phyloP scores from a whole-genome alignment of 2,113 vertebrate species.

The Otus sunia region DNA sequence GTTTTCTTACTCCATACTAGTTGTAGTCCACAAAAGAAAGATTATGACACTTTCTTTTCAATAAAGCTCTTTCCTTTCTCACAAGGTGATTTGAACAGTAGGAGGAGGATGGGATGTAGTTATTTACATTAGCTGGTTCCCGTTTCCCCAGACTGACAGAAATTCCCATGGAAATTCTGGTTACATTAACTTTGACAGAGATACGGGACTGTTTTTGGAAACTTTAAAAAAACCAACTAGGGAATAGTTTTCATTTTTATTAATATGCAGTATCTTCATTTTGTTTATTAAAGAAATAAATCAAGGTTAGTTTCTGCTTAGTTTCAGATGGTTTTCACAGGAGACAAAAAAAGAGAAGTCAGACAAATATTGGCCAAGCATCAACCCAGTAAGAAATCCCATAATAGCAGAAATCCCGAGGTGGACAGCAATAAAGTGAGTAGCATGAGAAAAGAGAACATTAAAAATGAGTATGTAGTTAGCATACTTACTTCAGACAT shows the following conservation, averaged over 20 bases:
- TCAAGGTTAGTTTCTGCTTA: constrained; percentile 59
- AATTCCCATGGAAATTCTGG: constrained; percentile 64
- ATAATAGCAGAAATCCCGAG: not conserved
- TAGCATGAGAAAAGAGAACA: not conserved
- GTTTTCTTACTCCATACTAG: not conserved
- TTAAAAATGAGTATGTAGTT: not conserved
- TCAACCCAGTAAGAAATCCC: constrained; percentile 1
- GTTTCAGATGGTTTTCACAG: constrained; percentile 52
- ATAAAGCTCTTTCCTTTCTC: not conserved
- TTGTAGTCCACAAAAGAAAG: not conserved
- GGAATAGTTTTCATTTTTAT: constrained; percentile 64
- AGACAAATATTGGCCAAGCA: constrained; percentile 16
- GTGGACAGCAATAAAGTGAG: not conserved
- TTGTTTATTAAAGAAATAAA: constrained; percentile 69
- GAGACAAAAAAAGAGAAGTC: constrained; percentile 32
- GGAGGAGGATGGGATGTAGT: constrained; percentile 10
- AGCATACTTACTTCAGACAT: not conserved
- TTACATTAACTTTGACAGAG: constrained; percentile 66
- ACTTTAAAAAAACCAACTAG: not conserved
- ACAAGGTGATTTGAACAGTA: constrained; percentile 29
- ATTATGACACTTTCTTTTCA: not conserved
- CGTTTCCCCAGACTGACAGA: constrained; percentile 25
- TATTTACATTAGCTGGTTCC: constrained; percentile 41
- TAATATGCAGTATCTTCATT: constrained; percentile 47
- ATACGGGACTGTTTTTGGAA: constrained; percentile 54